phyloP scores from a whole-genome alignment of 1,140 invertebrate genomes.

The Eupristina koningsbergeri region DNA sequence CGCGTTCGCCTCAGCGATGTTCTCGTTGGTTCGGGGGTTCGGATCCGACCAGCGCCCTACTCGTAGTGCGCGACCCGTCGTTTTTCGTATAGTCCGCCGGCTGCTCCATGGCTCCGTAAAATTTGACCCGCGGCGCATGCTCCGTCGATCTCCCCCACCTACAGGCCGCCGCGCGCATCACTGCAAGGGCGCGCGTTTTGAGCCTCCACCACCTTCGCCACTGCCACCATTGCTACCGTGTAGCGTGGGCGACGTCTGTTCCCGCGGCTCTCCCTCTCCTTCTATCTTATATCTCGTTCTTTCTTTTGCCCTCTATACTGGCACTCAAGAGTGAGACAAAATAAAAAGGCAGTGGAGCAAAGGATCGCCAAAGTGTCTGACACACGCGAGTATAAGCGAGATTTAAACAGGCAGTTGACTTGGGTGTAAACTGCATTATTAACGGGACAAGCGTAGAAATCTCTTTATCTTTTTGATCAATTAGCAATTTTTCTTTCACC shows the following conservation, averaged over 20 bases:
- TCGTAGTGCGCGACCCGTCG: constrained; percentile 72
- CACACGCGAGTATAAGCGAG: constrained; percentile 8
- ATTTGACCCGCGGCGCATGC: constrained; percentile 63
- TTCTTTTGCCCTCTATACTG: not conserved
- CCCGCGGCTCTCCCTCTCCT: too few relatives aligned
- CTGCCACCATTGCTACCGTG: too few relatives aligned
- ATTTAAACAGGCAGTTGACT: not conserved
- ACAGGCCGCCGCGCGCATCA: constrained; percentile 36
- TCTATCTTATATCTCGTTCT: not conserved
- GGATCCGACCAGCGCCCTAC: constrained; percentile 73
- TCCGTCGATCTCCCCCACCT: constrained; percentile 54
- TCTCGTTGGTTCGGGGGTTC: constrained; percentile 57
- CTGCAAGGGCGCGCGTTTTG: constrained; percentile 21
- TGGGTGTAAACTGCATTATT: not conserved
- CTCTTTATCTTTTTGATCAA: not conserved
- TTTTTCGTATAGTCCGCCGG: constrained; percentile 72
- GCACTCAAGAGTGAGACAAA: not conserved
- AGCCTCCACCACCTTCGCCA: not conserved
- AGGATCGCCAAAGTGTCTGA: constrained; percentile 14
- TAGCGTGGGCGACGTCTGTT: not conserved
- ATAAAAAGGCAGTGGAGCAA: constrained; percentile 11
- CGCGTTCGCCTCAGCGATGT: not conserved
- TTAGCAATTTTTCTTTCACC: too few relatives aligned
- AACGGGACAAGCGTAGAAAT: not conserved
- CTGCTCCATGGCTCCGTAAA: constrained; percentile 67